Percentiles rank a stretch among this genome's conserved stretches.
Conservation (phyloP, 2,113 vertebrate species). For the Callopanchax toddi region DNA sequence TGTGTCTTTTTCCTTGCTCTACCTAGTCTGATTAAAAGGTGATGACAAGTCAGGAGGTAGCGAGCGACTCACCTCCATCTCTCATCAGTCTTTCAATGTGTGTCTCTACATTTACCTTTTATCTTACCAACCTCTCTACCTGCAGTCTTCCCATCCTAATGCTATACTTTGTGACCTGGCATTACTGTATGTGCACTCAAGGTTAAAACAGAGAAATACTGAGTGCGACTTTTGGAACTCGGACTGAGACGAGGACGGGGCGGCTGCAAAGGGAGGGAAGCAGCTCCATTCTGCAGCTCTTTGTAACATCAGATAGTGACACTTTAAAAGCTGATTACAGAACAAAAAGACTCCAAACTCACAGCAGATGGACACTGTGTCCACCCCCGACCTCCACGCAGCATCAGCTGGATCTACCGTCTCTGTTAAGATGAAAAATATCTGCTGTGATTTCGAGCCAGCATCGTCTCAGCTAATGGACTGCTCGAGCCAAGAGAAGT, state of each 20-base stretch:
- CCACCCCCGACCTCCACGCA: neutral
- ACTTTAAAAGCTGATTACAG: constrained; percentile 1
- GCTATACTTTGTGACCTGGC: too few species aligned
- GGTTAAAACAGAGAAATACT: too few species aligned
- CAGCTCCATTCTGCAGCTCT: too few species aligned
- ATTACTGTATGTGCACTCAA: too few species aligned
- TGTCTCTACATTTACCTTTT: constrained; percentile 7
- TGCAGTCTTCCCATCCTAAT: too few species aligned
- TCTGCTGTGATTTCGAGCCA: constrained; percentile 30
- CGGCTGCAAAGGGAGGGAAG: too few species aligned
- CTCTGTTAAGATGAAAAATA: constrained; percentile 3
- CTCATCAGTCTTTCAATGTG: constrained; percentile 9
- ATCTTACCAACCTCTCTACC: constrained; percentile 1
- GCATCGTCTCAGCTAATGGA: constrained; percentile 17
- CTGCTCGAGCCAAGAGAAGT: constrained; percentile 10
- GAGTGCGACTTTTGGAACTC: too few species aligned
- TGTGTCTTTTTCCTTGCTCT: constrained; percentile 1
- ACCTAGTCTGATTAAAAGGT: constrained; percentile 68
- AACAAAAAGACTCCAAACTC: constrained; percentile 10
- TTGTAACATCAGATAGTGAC: too few species aligned
- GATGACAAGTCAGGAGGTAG: constrained; percentile 64
- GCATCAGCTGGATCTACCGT: constrained; percentile 22
- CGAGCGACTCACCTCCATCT: constrained; percentile 26
- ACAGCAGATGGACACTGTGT: neutral
- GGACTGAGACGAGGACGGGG: too few species aligned